Conservation (phyloP, 2,888 invertebrate species). For the Pasiphila rectangulata region DNA sequence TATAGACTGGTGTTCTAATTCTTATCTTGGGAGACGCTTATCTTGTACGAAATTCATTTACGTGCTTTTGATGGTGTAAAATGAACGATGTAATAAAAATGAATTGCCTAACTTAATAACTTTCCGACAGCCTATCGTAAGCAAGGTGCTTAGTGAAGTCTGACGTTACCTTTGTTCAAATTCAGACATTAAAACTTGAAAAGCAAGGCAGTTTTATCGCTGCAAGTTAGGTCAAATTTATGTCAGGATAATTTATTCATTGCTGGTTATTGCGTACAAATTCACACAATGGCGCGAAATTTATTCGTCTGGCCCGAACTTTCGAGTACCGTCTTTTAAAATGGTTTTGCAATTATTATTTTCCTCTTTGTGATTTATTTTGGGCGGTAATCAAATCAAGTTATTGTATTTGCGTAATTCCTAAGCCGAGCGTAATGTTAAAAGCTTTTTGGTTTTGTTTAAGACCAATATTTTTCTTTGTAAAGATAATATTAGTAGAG, state of each 20-base stretch:
- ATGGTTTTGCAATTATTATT: conserved; percentile 46
- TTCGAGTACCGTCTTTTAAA: conserved; percentile 42
- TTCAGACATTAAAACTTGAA: conserved; percentile 26
- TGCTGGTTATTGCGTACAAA: conserved; percentile 58
- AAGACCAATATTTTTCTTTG: too few relatives aligned
- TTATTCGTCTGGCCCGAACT: conserved; percentile 55
- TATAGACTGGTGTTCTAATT: too few relatives aligned
- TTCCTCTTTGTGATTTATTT: conserved; percentile 35
- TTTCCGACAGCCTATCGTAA: conserved; percentile 14
- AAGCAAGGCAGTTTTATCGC: conserved; percentile 37
- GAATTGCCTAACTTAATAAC: conserved; percentile 7
- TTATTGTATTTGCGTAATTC: conserved; percentile 26
- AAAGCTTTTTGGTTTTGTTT: not conserved
- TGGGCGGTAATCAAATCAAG: conserved; percentile 21
- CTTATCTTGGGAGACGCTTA: too few relatives aligned
- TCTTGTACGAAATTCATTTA: too few relatives aligned
- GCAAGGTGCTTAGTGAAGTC: conserved; percentile 10
- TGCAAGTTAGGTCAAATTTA: conserved; percentile 53
- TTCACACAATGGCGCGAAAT: conserved; percentile 59
- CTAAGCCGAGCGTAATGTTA: conserved; percentile 10
- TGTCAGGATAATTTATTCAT: conserved; percentile 61
- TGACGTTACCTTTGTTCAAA: conserved; percentile 26
- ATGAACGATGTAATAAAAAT: conserved; percentile 10
- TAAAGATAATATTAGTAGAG: too few relatives aligned
- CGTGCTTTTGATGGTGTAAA: too few relatives aligned